Conservation (phyloP, 2,888 invertebrate genomes). For the Augochlorella aurata region DNA sequence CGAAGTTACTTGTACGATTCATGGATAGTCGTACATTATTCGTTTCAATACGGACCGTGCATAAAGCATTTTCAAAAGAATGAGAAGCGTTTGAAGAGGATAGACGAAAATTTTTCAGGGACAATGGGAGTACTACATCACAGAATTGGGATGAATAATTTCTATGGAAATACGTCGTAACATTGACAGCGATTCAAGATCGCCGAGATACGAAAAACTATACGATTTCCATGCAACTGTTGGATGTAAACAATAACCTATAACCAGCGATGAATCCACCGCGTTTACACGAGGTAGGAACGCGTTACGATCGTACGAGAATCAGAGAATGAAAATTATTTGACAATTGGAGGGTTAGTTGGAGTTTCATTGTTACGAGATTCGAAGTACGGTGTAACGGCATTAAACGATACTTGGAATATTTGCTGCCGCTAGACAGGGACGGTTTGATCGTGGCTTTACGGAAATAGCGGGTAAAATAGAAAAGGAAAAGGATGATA, state of each 20-base stretch:
- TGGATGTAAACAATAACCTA: conserved; percentile 58
- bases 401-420: not conserved
- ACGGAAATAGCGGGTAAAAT: not conserved
- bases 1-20: not conserved
- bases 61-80: not conserved
- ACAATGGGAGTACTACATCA: not conserved
- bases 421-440: not conserved
- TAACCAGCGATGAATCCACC: conserved; percentile 12
- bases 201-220: conserved; percentile 2
- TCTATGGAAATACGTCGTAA: not conserved
- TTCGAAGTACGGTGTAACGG: not conserved
- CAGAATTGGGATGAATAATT: not conserved
- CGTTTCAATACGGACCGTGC: conserved; percentile 5
- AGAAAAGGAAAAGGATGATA: not conserved
- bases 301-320: not conserved
- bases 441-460: not conserved
- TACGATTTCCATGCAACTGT: conserved; percentile 28
- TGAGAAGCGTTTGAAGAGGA: not conserved
- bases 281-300: not conserved
- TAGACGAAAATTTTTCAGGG: not conserved
- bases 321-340: conserved; percentile 7
- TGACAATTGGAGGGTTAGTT: conserved; percentile 44
- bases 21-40: not conserved
- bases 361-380: not conserved
- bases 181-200: not conserved